Conservation (phyloP, 2,888 invertebrate species). For the Catocala nupta region DNA sequence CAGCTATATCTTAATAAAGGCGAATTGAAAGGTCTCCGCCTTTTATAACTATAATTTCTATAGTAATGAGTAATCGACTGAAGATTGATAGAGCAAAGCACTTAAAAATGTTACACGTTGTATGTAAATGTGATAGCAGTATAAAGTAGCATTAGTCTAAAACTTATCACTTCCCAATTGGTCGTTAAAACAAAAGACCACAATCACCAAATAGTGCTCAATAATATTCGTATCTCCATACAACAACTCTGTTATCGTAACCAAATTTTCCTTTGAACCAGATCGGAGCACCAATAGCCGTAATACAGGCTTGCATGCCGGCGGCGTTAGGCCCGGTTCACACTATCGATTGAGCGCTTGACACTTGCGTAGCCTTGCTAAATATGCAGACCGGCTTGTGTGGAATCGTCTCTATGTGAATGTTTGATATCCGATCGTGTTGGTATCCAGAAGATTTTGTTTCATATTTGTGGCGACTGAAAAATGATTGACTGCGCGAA, state of each 20-base stretch:
- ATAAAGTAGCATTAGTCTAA: too few relatives aligned
- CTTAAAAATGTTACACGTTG: too few relatives aligned
- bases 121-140: too few relatives aligned
- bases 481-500: background rate
- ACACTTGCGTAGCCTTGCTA: constrained; percentile 54
- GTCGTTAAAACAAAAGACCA: too few relatives aligned
- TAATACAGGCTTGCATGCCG: constrained; percentile 33
- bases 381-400: constrained; percentile 48
- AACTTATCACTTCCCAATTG: too few relatives aligned
- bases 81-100: too few relatives aligned
- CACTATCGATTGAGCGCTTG: constrained; percentile 69
- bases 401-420: constrained; percentile 23
- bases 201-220: background rate
- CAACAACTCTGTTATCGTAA: constrained; percentile 8
- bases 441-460: constrained; percentile 3
- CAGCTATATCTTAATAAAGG: too few relatives aligned
- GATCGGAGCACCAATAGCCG: constrained; percentile 24
- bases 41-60: too few relatives aligned
- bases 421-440: constrained; percentile 12
- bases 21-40: too few relatives aligned
- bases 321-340: constrained; percentile 52
- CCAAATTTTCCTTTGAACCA: constrained; percentile 17
- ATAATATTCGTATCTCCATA: background rate
- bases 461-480: background rate
- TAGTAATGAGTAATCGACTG: too few relatives aligned